Evolutionary conservation across 2,888 invertebrate species (phyloP).

Genomic region (Stenichneumon culpator): DNA sequence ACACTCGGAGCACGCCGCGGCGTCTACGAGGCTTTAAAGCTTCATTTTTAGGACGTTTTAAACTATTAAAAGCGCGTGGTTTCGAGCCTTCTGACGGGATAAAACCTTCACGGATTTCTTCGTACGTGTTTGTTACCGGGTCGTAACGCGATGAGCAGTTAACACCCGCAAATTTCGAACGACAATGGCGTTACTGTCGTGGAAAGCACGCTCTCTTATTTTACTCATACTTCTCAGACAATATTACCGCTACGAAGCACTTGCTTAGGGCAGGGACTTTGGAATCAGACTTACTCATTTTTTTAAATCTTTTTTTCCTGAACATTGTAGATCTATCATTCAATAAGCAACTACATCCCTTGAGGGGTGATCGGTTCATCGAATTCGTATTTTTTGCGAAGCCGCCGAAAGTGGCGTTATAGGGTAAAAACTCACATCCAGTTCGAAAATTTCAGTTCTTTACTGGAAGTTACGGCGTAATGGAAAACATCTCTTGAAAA

Average conservation of each 20-base stretch:
- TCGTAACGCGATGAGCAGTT: conserved; percentile 45
- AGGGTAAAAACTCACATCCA: no score
- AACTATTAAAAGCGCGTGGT: conserved; percentile 66
- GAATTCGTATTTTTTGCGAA: not conserved
- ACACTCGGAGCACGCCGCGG: conserved; percentile 1
- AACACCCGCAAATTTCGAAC: conserved; percentile 47
- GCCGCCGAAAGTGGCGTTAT: no score
- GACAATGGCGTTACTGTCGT: conserved; percentile 35
- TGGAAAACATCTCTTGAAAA: no score
- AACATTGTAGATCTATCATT: not conserved
- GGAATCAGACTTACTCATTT: not conserved
- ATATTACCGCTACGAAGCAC: not conserved
- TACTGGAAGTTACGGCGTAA: no score
- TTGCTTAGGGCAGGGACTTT: not conserved
- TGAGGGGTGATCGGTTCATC: not conserved
- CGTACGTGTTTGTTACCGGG: conserved; percentile 44
- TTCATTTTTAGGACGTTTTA: conserved; percentile 71
- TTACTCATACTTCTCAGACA: conserved; percentile 7
- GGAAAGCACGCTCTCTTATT: not conserved
- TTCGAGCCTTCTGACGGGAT: conserved; percentile 8
- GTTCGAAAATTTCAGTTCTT: no score
- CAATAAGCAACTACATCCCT: not conserved
- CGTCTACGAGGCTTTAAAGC: conserved; percentile 61
- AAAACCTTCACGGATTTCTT: conserved; percentile 50
- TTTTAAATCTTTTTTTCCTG: not conserved